phyloP scores from a whole-genome alignment of 2,888 invertebrate genomes.

The Idaea dimidiata region DNA sequence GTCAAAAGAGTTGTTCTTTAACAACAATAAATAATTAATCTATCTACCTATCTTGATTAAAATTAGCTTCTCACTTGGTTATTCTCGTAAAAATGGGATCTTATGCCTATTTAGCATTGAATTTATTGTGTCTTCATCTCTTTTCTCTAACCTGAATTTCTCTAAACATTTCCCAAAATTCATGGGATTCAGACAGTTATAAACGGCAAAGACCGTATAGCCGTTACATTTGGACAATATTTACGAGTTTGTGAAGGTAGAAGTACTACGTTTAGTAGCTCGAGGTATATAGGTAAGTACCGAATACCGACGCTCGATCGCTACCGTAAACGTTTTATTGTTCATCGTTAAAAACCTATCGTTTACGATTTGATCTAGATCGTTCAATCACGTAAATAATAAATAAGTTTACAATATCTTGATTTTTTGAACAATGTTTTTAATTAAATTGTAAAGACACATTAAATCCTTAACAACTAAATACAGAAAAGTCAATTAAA shows the following conservation, averaged over 20 bases:
- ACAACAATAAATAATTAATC: too few species aligned
- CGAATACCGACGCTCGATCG: constrained; percentile 39
- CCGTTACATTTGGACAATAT: constrained; percentile 50
- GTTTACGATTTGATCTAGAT: constrained; percentile 57
- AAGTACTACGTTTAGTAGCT: too few species aligned
- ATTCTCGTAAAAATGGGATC: too few species aligned
- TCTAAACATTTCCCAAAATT: constrained; percentile 21
- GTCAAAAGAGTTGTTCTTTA: too few species aligned
- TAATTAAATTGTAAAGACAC: too few species aligned
- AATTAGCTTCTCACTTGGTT: too few species aligned
- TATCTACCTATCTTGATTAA: too few species aligned
- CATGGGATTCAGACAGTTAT: constrained; percentile 24
- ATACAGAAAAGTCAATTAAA: too few species aligned
- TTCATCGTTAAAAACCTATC: constrained; percentile 48
- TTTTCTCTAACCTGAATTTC: constrained; percentile 12
- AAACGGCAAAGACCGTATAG: constrained; percentile 28
- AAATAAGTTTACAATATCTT: constrained; percentile 16
- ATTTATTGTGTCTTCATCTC: neutral
- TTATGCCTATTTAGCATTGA: neutral
- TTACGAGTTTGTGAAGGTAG: constrained; percentile 50
- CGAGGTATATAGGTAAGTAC: too few species aligned
- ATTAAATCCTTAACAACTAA: too few species aligned
- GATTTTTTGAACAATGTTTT: neutral
- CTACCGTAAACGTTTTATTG: constrained; percentile 57
- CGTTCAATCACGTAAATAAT: constrained; percentile 31